Evolutionary conservation across 1,140 invertebrate genomes (phyloP), one percentile per base, ranked within the genome.

Genomic region (Meloidogyne chitwoodi): DNA sequence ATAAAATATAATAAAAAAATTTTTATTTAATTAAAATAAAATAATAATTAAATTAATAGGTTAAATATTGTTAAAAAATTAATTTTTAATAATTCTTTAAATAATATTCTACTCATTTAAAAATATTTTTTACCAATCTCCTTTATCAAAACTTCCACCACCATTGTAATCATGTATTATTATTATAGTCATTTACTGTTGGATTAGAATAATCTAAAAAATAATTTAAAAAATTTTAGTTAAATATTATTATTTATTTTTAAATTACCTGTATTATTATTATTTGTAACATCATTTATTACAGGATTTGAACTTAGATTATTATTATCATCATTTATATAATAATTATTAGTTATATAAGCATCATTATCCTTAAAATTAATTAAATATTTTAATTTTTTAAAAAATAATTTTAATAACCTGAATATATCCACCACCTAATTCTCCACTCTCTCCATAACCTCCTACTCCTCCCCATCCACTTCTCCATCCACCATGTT

Each of bases 331-430:
- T 74, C 69, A 24, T 44, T 76, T 29, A 68, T 79, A 77, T 81
- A 82, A 65, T 82, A 81, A 63, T 82, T 83, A 41, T 81, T 81
- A 16, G 81, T 81, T 24, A 83, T 68, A 34, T 80, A 80, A 8
- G 80, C 83, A 65, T 81, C 80, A 64, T 81, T 81, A 61, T 81
- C 80, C 71, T 79, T 38, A 0, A 73, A 72, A 75, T 70, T 19
- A 3, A 48, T 14, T 70, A 14, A 69, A 70, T 10, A 61, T 62
- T 22, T 8, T 16, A n/a, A 26, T 62, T 56, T 16, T 72, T 72
- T 62, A 8, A n/a, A 14, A 16, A 16, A 14, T 24, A 16, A 38
- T 27, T 8, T 29, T 62, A 29, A 14, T 19, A 24, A 75, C 74
- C 27, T 75, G 74, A 27, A 68, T 62, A 44, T 79, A 81, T 65